Percentiles rank a stretch among this genome's conserved stretches.
phyloP scores from a whole-genome alignment of 2,888 invertebrate species.

The Sesia apiformis region DNA sequence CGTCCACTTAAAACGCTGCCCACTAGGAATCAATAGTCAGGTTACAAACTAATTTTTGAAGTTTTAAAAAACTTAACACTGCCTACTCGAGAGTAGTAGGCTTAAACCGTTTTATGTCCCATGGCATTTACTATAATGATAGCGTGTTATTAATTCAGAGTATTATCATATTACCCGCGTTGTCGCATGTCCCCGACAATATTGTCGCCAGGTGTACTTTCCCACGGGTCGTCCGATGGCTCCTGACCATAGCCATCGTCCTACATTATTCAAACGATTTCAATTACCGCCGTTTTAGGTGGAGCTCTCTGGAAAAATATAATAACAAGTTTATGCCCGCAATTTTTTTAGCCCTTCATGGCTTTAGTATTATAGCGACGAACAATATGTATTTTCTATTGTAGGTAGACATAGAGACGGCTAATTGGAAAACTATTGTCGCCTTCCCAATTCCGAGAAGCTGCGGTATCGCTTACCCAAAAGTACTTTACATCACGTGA shows the following conservation, averaged over 20 bases:
- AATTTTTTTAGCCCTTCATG: neutral
- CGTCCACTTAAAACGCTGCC: no score
- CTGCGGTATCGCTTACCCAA: no score
- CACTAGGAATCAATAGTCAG: no score
- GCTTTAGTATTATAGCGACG: neutral
- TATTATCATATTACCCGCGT: neutral
- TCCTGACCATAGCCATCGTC: neutral
- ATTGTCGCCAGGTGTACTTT: neutral
- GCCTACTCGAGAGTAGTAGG: no score
- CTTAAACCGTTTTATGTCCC: neutral
- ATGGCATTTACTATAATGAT: neutral
- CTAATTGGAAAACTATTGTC: no score
- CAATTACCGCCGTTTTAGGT: neutral
- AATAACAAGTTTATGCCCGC: neutral
- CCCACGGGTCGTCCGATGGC: neutral
- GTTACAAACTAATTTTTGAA: no score
- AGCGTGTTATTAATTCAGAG: neutral
- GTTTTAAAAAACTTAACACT: no score
- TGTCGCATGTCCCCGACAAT: neutral
- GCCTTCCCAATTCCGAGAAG: no score
- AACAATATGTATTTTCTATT: no score
- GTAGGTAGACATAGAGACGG: no score
- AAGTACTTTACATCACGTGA: no score
- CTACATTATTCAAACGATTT: neutral
- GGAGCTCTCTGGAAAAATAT: neutral